Evolutionary conservation across 1,140 invertebrate genomes (phyloP).

Genomic region (Trinorchestia longiramus): DNA sequence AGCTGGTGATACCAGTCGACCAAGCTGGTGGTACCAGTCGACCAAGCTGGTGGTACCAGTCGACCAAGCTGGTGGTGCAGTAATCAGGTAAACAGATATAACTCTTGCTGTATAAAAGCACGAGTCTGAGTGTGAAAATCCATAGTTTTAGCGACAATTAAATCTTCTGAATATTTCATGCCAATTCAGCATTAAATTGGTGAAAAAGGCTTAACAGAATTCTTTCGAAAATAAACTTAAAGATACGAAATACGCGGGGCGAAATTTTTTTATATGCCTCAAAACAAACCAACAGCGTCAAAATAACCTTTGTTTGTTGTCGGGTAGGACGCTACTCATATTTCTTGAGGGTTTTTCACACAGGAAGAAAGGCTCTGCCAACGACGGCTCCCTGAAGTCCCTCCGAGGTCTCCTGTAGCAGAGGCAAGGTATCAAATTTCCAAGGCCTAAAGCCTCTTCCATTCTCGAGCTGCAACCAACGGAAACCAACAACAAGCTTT

Average conservation of each 20-base stretch:
- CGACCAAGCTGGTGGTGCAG: no score
- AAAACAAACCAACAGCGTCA: background rate
- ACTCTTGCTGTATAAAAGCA: no score
- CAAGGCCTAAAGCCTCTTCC: background rate
- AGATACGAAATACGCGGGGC: background rate
- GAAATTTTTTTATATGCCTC: background rate
- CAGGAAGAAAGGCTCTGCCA: background rate
- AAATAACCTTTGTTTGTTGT: background rate
- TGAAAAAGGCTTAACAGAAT: background rate
- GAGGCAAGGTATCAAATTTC: background rate
- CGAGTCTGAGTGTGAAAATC: no score
- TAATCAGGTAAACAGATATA: no score
- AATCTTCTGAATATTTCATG: no score
- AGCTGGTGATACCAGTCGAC: no score
- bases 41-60: no score
- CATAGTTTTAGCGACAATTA: no score
- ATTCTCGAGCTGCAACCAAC: background rate
- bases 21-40: no score
- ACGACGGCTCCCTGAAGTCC: background rate
- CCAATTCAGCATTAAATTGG: background rate
- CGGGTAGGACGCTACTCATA: background rate
- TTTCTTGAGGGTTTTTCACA: background rate
- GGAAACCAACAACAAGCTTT: background rate
- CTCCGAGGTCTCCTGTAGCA: background rate
- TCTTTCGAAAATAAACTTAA: background rate